These are phyloP conservation scores for Parnassius glacialis DNA, from an alignment of 2,888 invertebrate genomes.

Conservation along the genomic window DNA sequence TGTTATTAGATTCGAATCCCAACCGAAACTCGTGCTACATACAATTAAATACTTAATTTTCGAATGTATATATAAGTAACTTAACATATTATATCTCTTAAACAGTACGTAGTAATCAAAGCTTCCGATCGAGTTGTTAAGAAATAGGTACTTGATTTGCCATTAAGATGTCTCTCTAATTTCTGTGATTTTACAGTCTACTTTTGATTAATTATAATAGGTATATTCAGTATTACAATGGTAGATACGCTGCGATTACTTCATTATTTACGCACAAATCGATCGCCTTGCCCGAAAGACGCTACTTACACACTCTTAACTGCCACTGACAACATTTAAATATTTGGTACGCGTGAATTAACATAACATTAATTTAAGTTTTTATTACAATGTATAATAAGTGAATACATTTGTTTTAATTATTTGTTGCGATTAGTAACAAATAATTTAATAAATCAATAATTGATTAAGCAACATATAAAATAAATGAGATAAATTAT, in stretches of 20 bases:
- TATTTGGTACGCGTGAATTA: too few relatives aligned
- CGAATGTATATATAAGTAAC: neutral
- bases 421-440: too few relatives aligned
- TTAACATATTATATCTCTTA: neutral
- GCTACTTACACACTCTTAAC: slow-evolving; percentile 1
- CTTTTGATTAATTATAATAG: too few relatives aligned
- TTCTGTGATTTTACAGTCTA: too few relatives aligned
- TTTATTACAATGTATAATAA: too few relatives aligned
- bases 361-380: too few relatives aligned
- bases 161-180: too few relatives aligned
- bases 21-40: neutral
- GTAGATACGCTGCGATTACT: slow-evolving; percentile 1
- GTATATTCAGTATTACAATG: neutral
- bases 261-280: slow-evolving; percentile 21
- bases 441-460: neutral
- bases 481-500: neutral
- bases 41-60: neutral
- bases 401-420: too few relatives aligned
- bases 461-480: neutral
- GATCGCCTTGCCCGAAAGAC: slow-evolving; percentile 6
- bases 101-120: neutral
- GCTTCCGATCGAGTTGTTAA: too few relatives aligned
- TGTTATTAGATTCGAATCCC: too few relatives aligned
- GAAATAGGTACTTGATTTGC: too few relatives aligned
- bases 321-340: neutral